phyloP scores from a whole-genome alignment of 1,140 invertebrate genomes.

The Drosophila funebris region DNA sequence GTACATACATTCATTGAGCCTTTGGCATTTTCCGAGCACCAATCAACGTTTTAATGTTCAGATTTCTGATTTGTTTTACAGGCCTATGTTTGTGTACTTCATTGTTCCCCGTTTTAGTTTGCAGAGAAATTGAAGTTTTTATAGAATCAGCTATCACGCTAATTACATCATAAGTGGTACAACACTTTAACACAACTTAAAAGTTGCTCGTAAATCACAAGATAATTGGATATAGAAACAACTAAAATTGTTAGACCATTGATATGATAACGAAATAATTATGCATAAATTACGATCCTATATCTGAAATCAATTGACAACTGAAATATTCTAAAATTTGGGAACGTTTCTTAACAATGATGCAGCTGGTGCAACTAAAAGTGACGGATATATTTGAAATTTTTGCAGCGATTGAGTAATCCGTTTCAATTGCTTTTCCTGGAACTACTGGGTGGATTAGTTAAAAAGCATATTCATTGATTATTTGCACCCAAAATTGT shows the following conservation, averaged over 20 bases:
- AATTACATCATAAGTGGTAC: slow-evolving; percentile 39
- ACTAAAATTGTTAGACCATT: too few species aligned
- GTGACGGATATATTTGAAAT: neutral
- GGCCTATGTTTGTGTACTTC: slow-evolving; percentile 10
- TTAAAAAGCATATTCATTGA: slow-evolving; percentile 69
- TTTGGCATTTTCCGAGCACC: slow-evolving; percentile 31
- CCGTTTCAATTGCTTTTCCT: slow-evolving; percentile 5
- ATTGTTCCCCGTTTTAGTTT: slow-evolving; percentile 24
- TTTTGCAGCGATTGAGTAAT: slow-evolving; percentile 59
- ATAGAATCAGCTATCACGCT: slow-evolving; percentile 23
- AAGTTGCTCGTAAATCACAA: slow-evolving; percentile 9
- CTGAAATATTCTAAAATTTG: too few species aligned
- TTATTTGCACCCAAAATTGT: slow-evolving; percentile 30
- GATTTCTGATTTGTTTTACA: slow-evolving; percentile 61
- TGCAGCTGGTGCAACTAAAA: too few species aligned
- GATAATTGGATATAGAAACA: neutral
- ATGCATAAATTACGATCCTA: neutral
- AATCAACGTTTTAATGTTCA: slow-evolving; percentile 58
- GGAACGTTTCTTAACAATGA: too few species aligned
- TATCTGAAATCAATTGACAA: too few species aligned
- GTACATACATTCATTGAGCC: slow-evolving; percentile 29
- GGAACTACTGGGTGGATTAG: slow-evolving; percentile 7
- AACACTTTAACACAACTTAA: slow-evolving; percentile 1
- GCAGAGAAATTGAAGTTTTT: slow-evolving; percentile 43
- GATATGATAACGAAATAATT: neutral